Conservation (phyloP, 2,888 invertebrate species). For the Mesopsocus fuscifrons region DNA sequence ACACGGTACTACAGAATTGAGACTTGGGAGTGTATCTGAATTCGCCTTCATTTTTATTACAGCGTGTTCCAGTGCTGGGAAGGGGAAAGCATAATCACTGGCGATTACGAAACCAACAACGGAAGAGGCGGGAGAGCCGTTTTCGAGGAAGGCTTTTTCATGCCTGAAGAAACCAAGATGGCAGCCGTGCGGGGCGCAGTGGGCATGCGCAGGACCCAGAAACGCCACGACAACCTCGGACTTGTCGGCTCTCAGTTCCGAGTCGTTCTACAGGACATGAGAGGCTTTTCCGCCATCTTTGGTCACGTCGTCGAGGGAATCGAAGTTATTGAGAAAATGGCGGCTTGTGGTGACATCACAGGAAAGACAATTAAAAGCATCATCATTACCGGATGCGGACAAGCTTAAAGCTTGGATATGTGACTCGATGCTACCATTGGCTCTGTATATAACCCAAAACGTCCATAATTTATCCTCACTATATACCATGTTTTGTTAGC, state of each 20-base stretch:
- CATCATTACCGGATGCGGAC: constrained; percentile 54
- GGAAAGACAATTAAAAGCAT: constrained; percentile 59
- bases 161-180: constrained; percentile 64
- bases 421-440: no score
- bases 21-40: no score
- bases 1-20: no score
- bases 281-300: constrained; percentile 66
- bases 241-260: constrained; percentile 75
- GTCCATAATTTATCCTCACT: no score
- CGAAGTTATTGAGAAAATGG: constrained; percentile 58
- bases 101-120: constrained; percentile 63
- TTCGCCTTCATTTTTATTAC: neutral
- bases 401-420: constrained; percentile 38
- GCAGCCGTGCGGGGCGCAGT: constrained; percentile 56
- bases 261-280: constrained; percentile 61
- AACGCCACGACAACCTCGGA: constrained; percentile 57
- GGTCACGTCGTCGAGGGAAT: constrained; percentile 62
- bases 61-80: constrained; percentile 57
- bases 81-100: constrained; percentile 61
- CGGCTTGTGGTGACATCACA: constrained; percentile 54
- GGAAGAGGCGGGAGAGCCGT: constrained; percentile 61
- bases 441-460: no score
- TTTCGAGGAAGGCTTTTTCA: constrained; percentile 56
- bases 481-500: no score
- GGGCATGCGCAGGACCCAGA: constrained; percentile 64